A percentile compares a stretch with the other conserved stretches of the same genome.
Conservation (phyloP, 2,797 vertebrate genomes). For the Epinephelus awoara region DNA sequence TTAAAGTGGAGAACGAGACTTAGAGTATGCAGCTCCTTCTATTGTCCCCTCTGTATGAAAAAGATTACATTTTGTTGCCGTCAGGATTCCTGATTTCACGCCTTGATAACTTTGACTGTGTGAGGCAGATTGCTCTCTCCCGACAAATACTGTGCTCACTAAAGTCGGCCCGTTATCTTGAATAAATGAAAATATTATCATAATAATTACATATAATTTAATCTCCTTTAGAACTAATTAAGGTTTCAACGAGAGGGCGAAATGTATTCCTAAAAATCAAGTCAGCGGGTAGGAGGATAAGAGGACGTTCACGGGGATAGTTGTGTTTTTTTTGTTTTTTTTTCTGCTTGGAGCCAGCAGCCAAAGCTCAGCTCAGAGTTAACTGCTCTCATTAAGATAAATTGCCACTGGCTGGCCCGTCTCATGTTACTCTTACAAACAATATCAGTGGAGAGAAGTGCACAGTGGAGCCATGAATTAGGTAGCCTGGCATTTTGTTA, state of each 20-base stretch:
- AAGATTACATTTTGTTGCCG: conserved; percentile 87
- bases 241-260: conserved; percentile 77
- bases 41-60: conserved; percentile 86
- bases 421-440: conserved; percentile 71
- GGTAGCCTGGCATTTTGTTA: conserved; percentile 38
- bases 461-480: conserved; percentile 68
- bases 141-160: conserved; percentile 75
- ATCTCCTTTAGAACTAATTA: conserved; percentile 86
- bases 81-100: conserved; percentile 88
- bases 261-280: conserved; percentile 77
- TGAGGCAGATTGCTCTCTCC: conserved; percentile 76
- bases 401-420: conserved; percentile 69
- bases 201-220: conserved; percentile 88
- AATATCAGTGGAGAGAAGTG: conserved; percentile 61
- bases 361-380: conserved; percentile 69
- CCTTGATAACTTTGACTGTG: conserved; percentile 85
- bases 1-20: conserved; percentile 84
- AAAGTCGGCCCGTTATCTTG: conserved; percentile 81
- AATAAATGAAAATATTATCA: conserved; percentile 87
- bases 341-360: conserved; percentile 39
- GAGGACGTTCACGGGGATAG: conserved; percentile 46
- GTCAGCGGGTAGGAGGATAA: conserved; percentile 60
- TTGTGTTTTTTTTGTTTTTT: conserved; percentile 19
- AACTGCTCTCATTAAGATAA: conserved; percentile 82
- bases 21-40: conserved; percentile 78